These are phyloP conservation scores for Drosophila obscura DNA, from an alignment of 1,140 invertebrate species.

Conservation along the genomic window DNA sequence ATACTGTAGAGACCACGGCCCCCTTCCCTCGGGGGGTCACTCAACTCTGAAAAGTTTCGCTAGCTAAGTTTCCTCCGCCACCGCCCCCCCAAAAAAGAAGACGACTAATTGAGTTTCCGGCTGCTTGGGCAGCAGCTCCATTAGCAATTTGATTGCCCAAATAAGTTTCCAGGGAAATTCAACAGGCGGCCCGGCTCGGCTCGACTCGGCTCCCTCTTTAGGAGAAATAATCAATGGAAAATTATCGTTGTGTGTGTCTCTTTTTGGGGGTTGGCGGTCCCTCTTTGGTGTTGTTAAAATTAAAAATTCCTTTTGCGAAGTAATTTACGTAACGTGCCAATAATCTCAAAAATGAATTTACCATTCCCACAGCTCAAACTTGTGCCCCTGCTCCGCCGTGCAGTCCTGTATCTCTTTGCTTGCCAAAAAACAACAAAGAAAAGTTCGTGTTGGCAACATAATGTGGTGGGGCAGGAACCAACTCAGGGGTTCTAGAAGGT, in stretches of 20 bases:
- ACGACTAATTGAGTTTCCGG: slow-evolving; percentile 55
- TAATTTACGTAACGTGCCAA: slow-evolving; percentile 73
- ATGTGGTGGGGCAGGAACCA: slow-evolving; percentile 10
- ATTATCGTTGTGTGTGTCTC: no score
- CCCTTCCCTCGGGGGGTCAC: background rate
- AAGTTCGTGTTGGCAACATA: slow-evolving; percentile 51
- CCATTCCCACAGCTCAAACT: slow-evolving; percentile 4
- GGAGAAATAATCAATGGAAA: slow-evolving; percentile 28
- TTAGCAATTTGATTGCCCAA: slow-evolving; percentile 52
- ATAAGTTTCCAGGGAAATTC: slow-evolving; percentile 22
- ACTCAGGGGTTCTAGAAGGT: background rate
- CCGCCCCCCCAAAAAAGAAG: no score
- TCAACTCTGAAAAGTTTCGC: slow-evolving; percentile 2
- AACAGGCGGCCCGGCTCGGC: slow-evolving; percentile 11
- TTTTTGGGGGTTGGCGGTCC: slow-evolving; percentile 5
- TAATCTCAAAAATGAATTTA: slow-evolving; percentile 72
- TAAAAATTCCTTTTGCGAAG: slow-evolving; percentile 73
- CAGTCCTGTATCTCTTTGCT: background rate
- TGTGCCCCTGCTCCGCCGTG: no score
- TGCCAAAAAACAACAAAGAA: slow-evolving; percentile 29
- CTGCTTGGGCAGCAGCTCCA: slow-evolving; percentile 34
- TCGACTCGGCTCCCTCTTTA: background rate
- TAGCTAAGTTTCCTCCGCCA: background rate
- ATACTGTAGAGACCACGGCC: background rate
- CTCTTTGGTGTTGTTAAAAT: slow-evolving; percentile 50